phyloP scores from a whole-genome alignment of 2,888 invertebrate genomes.

The Orthosia gothica region DNA sequence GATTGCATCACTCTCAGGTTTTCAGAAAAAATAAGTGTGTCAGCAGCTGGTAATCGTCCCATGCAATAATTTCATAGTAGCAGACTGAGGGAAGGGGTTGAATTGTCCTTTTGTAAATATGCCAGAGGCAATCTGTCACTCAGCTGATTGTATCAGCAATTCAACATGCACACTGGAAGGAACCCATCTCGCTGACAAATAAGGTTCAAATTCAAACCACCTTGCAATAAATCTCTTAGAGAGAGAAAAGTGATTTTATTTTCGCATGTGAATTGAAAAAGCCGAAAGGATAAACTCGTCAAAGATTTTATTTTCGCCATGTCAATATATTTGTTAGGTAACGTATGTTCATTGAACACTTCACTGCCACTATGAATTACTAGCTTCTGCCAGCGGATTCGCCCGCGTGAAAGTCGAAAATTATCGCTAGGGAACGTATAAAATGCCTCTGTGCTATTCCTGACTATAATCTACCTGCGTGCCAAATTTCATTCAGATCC shows the following conservation, averaged over 20 bases:
- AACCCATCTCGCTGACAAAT: not conserved
- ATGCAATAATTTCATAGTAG: conserved; percentile 1
- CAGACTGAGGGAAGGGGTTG: conserved; percentile 13
- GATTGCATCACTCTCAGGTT: not conserved
- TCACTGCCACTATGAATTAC: conserved; percentile 41
- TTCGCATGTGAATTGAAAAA: not conserved
- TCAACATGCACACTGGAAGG: not conserved
- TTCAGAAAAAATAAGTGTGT: not conserved
- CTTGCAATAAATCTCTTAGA: conserved; percentile 5
- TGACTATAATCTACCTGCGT: too few species aligned
- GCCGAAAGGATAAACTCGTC: not conserved
- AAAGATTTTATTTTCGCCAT: not conserved
- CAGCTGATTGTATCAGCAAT: conserved; percentile 2
- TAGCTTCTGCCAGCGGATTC: too few species aligned
- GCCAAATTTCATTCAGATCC: too few species aligned
- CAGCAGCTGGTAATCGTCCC: not conserved
- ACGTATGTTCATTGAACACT: conserved; percentile 18
- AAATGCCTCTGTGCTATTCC: too few species aligned
- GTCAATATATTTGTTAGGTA: not conserved
- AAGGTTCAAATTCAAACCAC: conserved; percentile 8
- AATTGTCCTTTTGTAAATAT: conserved; percentile 9
- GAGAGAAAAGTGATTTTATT: not conserved
- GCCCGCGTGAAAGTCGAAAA: too few species aligned
- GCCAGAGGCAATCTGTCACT: conserved; percentile 13
- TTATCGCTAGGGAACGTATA: too few species aligned